Base-by-base conservation (phyloP, 2,888 invertebrate species). In the Tipula vernalis region DNA sequence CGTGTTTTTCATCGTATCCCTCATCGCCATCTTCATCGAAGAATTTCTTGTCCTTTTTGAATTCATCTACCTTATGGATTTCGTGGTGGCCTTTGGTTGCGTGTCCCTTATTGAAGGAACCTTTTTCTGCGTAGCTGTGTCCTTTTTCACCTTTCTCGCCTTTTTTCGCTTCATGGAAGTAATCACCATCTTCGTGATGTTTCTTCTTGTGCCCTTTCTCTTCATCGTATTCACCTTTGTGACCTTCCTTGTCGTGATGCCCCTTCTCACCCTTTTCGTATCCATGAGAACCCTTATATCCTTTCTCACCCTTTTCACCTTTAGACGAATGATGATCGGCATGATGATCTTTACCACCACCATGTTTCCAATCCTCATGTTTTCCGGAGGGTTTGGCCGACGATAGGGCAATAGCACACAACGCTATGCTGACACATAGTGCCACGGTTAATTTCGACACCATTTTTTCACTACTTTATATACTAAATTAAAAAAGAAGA, bases 81-180 rank as follows among this genome's bases (percentile, higher is more conserved):
- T 96, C 95, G 90, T 97, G 97, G 88, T 96, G 96, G 87, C 97
- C 96, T 91, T 97, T 96, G 88, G 96, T 97, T 88, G 95, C 95
- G 91, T 97, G 96, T 0, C 97, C 97, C 90, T 97, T 97, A 88
- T 96, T 95, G 91, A 95, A 96, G 88, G 94, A 94, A 10, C 96
- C 96, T 83, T 92, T 91, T 89, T 92, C 91, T 87, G 91, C 91
- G 88, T 90, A 92, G 88, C 91, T 91, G 88, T 91, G 90, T 83
- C 92, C 92, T 88, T 93, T 93, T 88, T 93, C 91, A 0, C 93
- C 93, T 87, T 93, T 93, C 87, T 92, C 92, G 47, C 92, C 92
- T 89, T 93, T 92, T 87, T 93, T 91, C 87, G 92, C 91, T 87
- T 93, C 92, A 86, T 92, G 92, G 88, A 92, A 91, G 88, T 93